phyloP scores from a whole-genome alignment of 92 coral and sea anemone species.

The Ricordea florida region DNA sequence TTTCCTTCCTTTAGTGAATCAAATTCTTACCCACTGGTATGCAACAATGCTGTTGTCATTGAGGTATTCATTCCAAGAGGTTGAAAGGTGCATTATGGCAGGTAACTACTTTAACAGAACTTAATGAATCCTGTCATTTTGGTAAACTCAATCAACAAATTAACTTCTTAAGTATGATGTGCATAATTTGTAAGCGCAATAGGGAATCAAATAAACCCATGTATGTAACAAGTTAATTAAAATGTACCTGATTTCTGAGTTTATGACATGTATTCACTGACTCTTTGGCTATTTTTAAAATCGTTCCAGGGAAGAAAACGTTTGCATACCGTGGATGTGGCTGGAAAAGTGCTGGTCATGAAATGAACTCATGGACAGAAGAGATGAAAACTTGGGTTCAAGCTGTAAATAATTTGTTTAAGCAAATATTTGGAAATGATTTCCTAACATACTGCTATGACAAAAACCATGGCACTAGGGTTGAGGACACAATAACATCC shows the following conservation, averaged over 20 bases:
- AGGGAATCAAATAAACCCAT: no score
- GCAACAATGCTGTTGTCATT: no score
- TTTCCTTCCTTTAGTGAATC: not conserved
- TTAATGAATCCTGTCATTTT: no score
- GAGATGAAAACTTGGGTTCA: conserved; percentile 7
- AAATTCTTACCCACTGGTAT: no score
- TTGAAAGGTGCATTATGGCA: not conserved
- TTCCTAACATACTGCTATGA: not conserved
- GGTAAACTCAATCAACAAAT: no score
- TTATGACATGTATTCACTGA: not conserved
- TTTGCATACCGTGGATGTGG: conserved; percentile 25
- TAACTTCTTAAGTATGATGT: no score
- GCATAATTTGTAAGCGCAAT: no score
- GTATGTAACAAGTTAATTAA: not conserved
- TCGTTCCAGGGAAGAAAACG: conserved; percentile 1
- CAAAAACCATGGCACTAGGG: conserved; percentile 7
- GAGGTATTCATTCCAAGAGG: not conserved
- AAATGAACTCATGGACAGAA: not conserved
- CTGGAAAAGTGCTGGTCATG: not conserved
- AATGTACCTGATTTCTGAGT: not conserved
- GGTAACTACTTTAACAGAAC: no score
- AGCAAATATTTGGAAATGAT: conserved; percentile 30
- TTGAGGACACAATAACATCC: not conserved
- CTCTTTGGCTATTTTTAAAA: no score
- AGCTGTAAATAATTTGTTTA: not conserved